Evolutionary conservation across 2,888 invertebrate species (phyloP), one percentile per base, ranked within the genome.

Genomic region (Caradrina kadenii): DNA sequence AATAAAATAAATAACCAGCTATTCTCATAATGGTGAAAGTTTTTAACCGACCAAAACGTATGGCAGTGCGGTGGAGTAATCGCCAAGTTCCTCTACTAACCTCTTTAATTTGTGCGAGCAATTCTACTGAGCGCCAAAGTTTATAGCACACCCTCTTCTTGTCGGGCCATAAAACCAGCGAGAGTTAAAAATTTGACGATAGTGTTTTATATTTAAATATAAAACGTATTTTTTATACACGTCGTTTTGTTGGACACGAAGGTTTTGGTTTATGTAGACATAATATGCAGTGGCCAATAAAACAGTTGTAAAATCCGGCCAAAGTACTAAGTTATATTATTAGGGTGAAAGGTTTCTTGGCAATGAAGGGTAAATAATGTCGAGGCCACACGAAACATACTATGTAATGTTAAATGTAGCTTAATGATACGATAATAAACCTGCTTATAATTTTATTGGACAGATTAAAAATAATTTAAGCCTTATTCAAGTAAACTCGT

Each of bases 31-130:
- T 80, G 81, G 69, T 62, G 63, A 67, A 84, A 84, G 81, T 84
- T 84, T 78, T 78, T 70, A 83, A 76, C 84, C 73, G 76, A 69
- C 78, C 60, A 62, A 76, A 80, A 80, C 81, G 80, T 83, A 84
- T 83, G 80, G 81, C 69, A 74, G 77, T 70, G 55, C 63, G 58
- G 73, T 66, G 26, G 52, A 80, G 75, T 78, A 76, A 78, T 79
- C 78, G 66, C 80, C 69, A 72, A 81, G 76, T 80, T 79, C 62
- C 63, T 58, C 60, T 65, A 72, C 85, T 84, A 82, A 79, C 83
- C 82, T 84, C 85, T 83, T 83, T 84, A 84, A 85, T 82, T 84
- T 84, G 85, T 84, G 73, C 76, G 80, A 77, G 80, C 73, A 76
- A 80, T 84, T 82, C 76, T 76, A 78, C 69, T 73, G 79, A 83